phyloP scores from a whole-genome alignment of 2,888 invertebrate genomes.

The Phrixothrix hirtus region DNA sequence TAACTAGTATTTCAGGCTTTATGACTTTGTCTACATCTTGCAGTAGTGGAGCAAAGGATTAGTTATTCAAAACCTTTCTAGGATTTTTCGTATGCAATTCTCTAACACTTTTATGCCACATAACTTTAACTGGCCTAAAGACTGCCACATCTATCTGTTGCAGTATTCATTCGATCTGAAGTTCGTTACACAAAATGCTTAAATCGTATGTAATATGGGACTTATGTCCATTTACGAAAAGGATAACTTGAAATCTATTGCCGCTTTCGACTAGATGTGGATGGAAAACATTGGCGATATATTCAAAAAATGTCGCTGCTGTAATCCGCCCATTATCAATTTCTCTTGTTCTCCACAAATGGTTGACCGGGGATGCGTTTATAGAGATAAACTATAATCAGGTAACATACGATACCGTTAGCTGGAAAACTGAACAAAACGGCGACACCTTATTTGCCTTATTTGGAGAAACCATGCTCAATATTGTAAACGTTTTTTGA shows the following conservation, averaged over 20 bases:
- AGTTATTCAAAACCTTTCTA: slow-evolving; percentile 18
- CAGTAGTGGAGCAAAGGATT: slow-evolving; percentile 22
- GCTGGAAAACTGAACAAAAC: slow-evolving; percentile 49
- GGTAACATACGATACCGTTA: slow-evolving; percentile 40
- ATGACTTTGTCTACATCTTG: slow-evolving; percentile 20
- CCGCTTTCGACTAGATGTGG: slow-evolving; percentile 42
- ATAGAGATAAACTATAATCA: slow-evolving; percentile 44
- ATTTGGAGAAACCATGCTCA: slow-evolving; percentile 37
- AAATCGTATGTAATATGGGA: slow-evolving; percentile 27
- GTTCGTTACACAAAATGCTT: slow-evolving; percentile 23
- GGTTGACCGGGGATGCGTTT: slow-evolving; percentile 40
- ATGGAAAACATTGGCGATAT: slow-evolving; percentile 44
- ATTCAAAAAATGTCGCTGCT: slow-evolving; percentile 49
- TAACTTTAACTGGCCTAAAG: slow-evolving; percentile 32
- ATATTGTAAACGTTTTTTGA: slow-evolving; percentile 41
- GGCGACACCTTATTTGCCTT: slow-evolving; percentile 44
- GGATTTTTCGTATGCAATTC: slow-evolving; percentile 38
- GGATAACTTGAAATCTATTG: slow-evolving; percentile 43
- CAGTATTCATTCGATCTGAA: slow-evolving; percentile 38
- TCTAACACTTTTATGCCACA: slow-evolving; percentile 39
- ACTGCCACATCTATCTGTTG: slow-evolving; percentile 40
- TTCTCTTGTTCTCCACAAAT: slow-evolving; percentile 46
- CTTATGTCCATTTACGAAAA: slow-evolving; percentile 47
- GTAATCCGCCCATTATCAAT: slow-evolving; percentile 54
- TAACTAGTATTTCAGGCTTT: slow-evolving; percentile 11